Conservation (phyloP, 2,797 vertebrate genomes). For the Rhincodon typus region DNA sequence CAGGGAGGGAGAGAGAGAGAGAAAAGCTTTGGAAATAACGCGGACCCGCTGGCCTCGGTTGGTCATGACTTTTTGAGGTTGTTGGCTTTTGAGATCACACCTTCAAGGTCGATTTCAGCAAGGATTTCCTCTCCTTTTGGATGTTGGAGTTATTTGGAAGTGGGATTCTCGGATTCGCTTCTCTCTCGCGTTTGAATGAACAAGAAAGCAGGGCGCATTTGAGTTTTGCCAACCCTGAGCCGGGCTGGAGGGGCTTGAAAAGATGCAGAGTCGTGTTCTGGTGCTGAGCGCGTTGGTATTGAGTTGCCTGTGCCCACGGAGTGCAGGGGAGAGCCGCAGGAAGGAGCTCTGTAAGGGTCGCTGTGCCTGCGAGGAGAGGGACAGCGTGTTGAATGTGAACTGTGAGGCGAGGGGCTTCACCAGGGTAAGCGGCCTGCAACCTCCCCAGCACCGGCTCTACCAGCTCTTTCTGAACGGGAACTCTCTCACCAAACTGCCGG, state of each 20-base stretch:
- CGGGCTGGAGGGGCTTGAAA: slow-evolving; percentile 52
- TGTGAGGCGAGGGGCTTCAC: slow-evolving; percentile 97
- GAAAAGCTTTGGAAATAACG: too few species aligned
- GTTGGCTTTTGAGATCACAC: neutral
- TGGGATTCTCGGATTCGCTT: neutral
- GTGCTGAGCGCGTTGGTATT: slow-evolving; percentile 86
- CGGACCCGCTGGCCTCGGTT: too few species aligned
- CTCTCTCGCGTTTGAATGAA: neutral
- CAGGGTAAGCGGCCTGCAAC: slow-evolving; percentile 77
- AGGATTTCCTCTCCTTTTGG: too few species aligned
- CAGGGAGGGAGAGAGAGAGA: neutral
- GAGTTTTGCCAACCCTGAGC: too few species aligned
- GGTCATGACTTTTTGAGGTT: neutral
- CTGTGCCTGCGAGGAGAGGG: slow-evolving; percentile 89
- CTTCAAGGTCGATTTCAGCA: neutral
- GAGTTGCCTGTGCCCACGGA: slow-evolving; percentile 75
- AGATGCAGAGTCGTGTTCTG: slow-evolving; percentile 93
- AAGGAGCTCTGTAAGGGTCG: slow-evolving; percentile 95
- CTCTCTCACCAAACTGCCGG: slow-evolving; percentile 77
- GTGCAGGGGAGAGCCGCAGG: slow-evolving; percentile 76
- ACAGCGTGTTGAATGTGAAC: slow-evolving; percentile 90
- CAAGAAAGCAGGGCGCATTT: too few species aligned
- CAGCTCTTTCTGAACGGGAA: slow-evolving; percentile 95
- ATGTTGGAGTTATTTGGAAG: neutral
- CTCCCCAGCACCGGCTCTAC: slow-evolving; percentile 83